Base-by-base conservation (phyloP, 1,140 invertebrate species). In the Leptinotarsa defecta region DNA sequence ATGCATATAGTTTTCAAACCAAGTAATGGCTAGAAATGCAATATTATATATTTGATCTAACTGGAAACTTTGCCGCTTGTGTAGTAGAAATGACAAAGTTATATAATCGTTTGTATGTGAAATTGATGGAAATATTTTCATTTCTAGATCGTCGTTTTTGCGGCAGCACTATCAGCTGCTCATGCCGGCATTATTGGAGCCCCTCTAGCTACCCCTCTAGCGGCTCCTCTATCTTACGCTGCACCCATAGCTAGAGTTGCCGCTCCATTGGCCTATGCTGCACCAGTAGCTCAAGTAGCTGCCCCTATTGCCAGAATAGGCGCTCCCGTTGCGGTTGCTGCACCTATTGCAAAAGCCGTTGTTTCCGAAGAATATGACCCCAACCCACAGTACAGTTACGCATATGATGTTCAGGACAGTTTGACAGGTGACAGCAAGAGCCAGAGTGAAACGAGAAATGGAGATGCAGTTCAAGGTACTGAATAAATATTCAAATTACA, bases 391-490 rank as follows among this genome's bases (percentile, higher is more conserved):
- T 89, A 89, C 81, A 86, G 85, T 69, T 90, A 87, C 81, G 87
- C 88, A 27, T 90, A 90, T 81, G 86, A 89, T 68, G 86, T 91
- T 34, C 86, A 89, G 79, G 89, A 91, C 74, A 85, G 87, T 48
- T 87, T 88, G 79, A 91, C 87, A 62, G 89, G 91, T 13, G 89
- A 90, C 78, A 86, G 87, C 78, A 90, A 91, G 83, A 88, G 86
- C 76, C 89, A 90, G 83, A 85, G 88, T 70, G 89, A 90, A 83
- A 86, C 85, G 22, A 85, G 89, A 4, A 85, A 87, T 70, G 91
- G 91, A 13, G 91, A 92, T 81, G 87, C 91, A 19, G 91, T 92
- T 11, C 88, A 91, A 81, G 91, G 91, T 49, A 57, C 8, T 43
- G 2, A 11, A 43, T 43, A 43, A 2, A 43, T 43, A 11, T 11